Percentiles rank a stretch among this genome's conserved stretches.
These are phyloP conservation scores for Pristis pectinata DNA, from an alignment of 2,797 vertebrate species.

Conservation along the genomic window DNA sequence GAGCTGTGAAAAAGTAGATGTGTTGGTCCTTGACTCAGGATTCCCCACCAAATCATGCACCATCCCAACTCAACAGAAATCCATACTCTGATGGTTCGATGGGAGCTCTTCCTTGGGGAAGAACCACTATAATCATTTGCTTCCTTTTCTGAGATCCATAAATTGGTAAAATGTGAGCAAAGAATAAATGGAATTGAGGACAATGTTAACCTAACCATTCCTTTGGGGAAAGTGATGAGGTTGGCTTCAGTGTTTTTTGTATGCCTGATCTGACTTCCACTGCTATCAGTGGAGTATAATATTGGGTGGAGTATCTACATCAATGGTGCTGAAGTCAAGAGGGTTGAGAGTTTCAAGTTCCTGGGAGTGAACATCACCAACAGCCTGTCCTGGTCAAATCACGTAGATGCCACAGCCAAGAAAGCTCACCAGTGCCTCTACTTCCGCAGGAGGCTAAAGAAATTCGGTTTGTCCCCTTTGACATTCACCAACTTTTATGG, in stretches of 20 bases:
- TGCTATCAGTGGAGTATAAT: neutral
- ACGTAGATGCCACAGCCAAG: no score
- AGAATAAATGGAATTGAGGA: neutral
- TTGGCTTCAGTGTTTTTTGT: neutral
- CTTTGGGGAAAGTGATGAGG: neutral
- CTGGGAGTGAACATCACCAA: no score
- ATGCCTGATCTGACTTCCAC: no score
- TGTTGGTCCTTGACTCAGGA: neutral
- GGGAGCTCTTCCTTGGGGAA: neutral
- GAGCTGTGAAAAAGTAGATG: neutral
- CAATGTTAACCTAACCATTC: neutral
- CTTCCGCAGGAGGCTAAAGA: no score
- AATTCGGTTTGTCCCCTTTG: no score
- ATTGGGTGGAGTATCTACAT: no score
- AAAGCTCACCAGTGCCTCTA: no score
- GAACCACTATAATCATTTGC: neutral
- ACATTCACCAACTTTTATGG: no score
- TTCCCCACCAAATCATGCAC: neutral
- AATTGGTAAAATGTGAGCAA: neutral
- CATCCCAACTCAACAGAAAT: neutral
- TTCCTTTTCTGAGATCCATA: no score
- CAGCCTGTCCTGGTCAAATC: no score
- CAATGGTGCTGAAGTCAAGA: no score
- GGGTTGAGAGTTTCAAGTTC: no score
- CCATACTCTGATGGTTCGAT: neutral